These are phyloP conservation scores for Anthophora plumipes DNA, from an alignment of 2,888 invertebrate genomes.

Conservation along the genomic window DNA sequence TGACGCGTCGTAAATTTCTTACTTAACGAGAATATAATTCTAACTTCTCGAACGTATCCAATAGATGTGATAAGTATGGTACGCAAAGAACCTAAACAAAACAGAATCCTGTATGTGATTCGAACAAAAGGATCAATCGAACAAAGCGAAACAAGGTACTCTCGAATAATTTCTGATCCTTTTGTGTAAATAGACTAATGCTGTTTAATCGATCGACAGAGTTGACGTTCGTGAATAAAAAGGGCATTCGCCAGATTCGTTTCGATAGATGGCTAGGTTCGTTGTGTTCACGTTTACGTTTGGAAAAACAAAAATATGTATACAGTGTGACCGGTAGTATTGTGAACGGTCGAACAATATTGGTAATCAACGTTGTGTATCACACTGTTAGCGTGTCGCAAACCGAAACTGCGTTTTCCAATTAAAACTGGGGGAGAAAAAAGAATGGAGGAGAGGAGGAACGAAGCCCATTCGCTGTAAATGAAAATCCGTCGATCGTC, in stretches of 20 bases:
- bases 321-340: background rate
- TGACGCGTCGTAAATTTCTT: too few relatives aligned
- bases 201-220: background rate
- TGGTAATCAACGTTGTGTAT: conserved; percentile 37
- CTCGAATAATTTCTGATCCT: background rate
- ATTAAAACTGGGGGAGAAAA: conserved; percentile 2
- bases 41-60: too few relatives aligned
- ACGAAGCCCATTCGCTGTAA: conserved; percentile 2
- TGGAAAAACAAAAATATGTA: background rate
- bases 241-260: background rate
- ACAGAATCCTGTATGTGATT: too few relatives aligned
- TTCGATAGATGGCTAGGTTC: background rate
- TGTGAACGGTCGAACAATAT: conserved; percentile 6
- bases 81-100: too few relatives aligned
- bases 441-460: background rate
- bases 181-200: background rate
- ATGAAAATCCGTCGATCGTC: conserved; percentile 9
- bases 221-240: background rate
- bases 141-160: background rate
- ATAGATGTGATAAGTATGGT: too few relatives aligned
- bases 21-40: too few relatives aligned
- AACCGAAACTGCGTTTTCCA: conserved; percentile 33
- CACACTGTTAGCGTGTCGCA: conserved; percentile 23
- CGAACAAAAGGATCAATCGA: too few relatives aligned
- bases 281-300: background rate